These are phyloP conservation scores for Bombus difficillimus DNA, from an alignment of 1,140 invertebrate species.

Conservation along the genomic window DNA sequence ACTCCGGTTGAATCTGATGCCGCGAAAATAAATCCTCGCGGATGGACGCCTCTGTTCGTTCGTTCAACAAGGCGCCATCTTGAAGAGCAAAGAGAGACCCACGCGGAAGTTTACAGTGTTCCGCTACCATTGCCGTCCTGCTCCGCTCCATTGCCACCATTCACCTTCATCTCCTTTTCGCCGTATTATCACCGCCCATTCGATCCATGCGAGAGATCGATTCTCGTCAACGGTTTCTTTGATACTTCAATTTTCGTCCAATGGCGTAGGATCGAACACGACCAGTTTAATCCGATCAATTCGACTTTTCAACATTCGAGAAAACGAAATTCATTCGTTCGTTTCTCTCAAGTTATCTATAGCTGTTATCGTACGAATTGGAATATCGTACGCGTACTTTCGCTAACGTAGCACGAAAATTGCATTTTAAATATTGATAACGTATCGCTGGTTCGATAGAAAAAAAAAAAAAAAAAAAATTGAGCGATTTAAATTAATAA, in stretches of 20 bases:
- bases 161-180: conserved; percentile 29
- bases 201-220: conserved; percentile 52
- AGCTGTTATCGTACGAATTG: not conserved
- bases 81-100: conserved; percentile 62
- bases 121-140: conserved; percentile 33
- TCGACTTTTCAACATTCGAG: no score
- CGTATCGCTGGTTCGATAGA: not conserved
- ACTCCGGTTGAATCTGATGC: conserved; percentile 59
- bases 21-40: conserved; percentile 65
- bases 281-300: no score
- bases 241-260: conserved; percentile 52
- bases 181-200: conserved; percentile 58
- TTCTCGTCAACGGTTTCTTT: conserved; percentile 50
- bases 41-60: conserved; percentile 47
- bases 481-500: conserved; percentile 24
- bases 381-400: not conserved
- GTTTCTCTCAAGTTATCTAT: not conserved
- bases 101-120: conserved; percentile 70
- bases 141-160: not conserved
- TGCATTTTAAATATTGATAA: not conserved
- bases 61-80: conserved; percentile 53
- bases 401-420: not conserved
- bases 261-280: conserved; percentile 9
- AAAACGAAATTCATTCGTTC: not conserved
- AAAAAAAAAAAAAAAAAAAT: no score